Evolutionary conservation across 2,113 vertebrate species (phyloP), one percentile per base, ranked within the genome.

Genomic region (Synodontis membranacea): DNA sequence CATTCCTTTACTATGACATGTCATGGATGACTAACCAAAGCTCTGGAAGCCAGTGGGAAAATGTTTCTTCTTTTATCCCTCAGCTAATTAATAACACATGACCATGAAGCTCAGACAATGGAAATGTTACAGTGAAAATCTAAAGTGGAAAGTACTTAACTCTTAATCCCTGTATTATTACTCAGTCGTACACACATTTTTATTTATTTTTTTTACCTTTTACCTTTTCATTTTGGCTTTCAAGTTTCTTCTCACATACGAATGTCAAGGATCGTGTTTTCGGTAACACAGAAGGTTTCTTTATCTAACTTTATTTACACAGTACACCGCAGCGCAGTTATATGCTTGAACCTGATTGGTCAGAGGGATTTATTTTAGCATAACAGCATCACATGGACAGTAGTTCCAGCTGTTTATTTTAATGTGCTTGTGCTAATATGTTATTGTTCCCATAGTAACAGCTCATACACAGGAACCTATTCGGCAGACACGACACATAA

Each of bases 1-100:
- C 82, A 83, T 87, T 88, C 88, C 79, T 86, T 90, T 28, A 84
- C 34, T 87, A 46, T 87, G 89, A 92, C 92, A 91, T 86, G 86
- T 81, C 62, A 52, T 86, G 87, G 90, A 70, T 72, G 48, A 54
- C 50, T 81, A 74, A 82, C 87, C 87, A 88, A 82, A 75, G 76
- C 84, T 68, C 79, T 58, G 52, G 34, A 58, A 80, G 23, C 78
- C 34, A 80, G 52, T 39, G 78, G 37, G 78, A 58, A 80, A 58
- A 56, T 58, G 11, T 80, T 80, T 58, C 52, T 80, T 58, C 52
- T 42, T 80, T 80, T 42, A 56, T 21, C 11, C 34, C 52, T 56
- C 21, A 8, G 52, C 10, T 56, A 80, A 80, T 80, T 56, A 80
- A 80, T 80, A 80, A 56, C 78, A 56, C 10, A 56, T 80, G 78